Percentiles rank a stretch among this genome's conserved stretches.
phyloP scores from a whole-genome alignment of 2,113 vertebrate genomes.

The Chloropsis cyanopogon region DNA sequence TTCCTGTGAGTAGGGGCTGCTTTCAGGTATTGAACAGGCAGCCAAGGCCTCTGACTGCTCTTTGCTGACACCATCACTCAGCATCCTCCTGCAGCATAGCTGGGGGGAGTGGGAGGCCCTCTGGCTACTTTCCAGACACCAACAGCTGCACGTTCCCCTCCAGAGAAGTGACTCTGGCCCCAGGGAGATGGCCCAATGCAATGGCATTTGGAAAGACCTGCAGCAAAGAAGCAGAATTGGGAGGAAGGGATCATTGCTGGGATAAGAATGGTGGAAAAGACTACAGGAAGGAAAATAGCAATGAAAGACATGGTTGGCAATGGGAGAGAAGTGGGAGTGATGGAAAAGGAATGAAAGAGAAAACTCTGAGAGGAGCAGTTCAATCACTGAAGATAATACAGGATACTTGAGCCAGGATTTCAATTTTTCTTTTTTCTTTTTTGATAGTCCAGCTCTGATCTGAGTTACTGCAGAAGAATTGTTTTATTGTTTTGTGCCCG shows the following conservation, averaged over 20 bases:
- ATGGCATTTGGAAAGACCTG: background rate
- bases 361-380: background rate
- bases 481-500: background rate
- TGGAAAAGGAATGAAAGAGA: background rate
- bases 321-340: background rate
- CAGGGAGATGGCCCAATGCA: background rate
- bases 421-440: background rate
- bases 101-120: background rate
- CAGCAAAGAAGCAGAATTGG: background rate
- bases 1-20: background rate
- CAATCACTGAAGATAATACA: background rate
- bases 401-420: background rate
- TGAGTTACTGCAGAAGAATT: conserved; percentile 4
- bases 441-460: background rate
- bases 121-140: background rate
- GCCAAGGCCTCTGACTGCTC: background rate
- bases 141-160: background rate
- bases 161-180: background rate
- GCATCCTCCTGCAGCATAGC: background rate
- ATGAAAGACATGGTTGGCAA: background rate
- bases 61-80: background rate
- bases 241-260: background rate
- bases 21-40: background rate
- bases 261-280: background rate
- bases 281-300: background rate